Conservation (phyloP, 2,888 invertebrate genomes). For the Schrankia costaestrigalis region DNA sequence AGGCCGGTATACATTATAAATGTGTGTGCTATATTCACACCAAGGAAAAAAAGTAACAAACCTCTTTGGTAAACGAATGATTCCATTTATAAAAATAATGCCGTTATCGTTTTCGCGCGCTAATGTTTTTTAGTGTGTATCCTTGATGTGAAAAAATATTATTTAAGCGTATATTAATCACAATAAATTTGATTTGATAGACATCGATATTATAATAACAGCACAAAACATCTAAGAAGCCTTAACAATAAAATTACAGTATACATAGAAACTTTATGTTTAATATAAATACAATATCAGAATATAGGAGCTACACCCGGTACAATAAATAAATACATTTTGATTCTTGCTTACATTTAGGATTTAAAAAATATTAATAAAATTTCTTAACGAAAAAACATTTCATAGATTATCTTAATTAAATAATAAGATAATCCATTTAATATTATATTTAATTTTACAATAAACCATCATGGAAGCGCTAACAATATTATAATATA, state of each 20-base stretch:
- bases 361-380: constrained; percentile 23
- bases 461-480: constrained; percentile 39
- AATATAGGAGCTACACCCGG: constrained; percentile 45
- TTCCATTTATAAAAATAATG: no score
- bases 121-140: background rate
- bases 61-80: no score
- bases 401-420: constrained; percentile 14
- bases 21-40: constrained; percentile 20
- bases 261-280: constrained; percentile 44
- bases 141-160: constrained; percentile 16
- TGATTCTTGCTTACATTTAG: constrained; percentile 21
- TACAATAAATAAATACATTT: constrained; percentile 46
- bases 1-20: constrained; percentile 39
- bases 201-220: constrained; percentile 42
- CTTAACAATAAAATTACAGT: constrained; percentile 37
- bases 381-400: constrained; percentile 19
- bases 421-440: constrained; percentile 7
- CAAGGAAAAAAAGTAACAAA: constrained; percentile 12
- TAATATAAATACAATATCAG: constrained; percentile 52
- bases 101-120: no score
- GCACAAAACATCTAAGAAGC: constrained; percentile 47
- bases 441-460: constrained; percentile 16
- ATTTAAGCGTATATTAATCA: constrained; percentile 59
- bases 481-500: constrained; percentile 29
- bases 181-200: constrained; percentile 45